Conservation (phyloP, 2,113 vertebrate genomes). For the Pteropus alecto region DNA sequence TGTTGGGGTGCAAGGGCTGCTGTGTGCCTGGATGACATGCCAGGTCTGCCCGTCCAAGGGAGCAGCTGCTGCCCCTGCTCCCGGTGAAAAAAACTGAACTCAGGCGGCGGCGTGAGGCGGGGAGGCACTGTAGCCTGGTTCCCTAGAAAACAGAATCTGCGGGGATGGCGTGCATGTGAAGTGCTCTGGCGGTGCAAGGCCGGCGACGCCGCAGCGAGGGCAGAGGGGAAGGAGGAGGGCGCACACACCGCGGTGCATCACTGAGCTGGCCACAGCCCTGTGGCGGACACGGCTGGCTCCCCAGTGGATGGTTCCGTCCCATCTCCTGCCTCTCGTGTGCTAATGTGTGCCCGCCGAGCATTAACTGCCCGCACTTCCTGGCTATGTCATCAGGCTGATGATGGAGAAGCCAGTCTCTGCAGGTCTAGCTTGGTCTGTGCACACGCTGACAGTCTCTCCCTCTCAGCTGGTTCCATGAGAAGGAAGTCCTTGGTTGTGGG, state of each 20-base stretch:
- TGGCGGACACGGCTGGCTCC: background rate
- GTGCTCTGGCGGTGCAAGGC: background rate
- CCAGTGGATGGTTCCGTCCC: background rate
- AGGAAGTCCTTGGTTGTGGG: background rate
- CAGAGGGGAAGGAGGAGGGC: background rate
- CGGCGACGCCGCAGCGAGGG: background rate
- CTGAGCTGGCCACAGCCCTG: background rate
- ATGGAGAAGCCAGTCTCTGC: background rate
- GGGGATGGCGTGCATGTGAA: background rate
- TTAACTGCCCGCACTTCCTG: background rate
- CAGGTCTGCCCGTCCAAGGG: background rate
- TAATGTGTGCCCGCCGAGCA: background rate
- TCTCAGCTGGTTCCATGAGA: rapidly evolving
- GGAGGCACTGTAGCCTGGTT: background rate
- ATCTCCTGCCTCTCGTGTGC: background rate
- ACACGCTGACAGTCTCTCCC: background rate
- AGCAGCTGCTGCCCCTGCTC: background rate
- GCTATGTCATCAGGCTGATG: no score
- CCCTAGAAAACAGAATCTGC: background rate
- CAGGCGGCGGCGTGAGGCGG: background rate
- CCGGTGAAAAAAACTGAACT: background rate
- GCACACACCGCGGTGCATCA: rapidly evolving
- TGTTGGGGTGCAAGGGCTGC: background rate
- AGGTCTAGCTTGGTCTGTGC: background rate
- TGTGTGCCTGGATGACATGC: background rate